Conservation (phyloP, 30 jellyfish, hydroid and myxozoan species). For the Aurelia sp. region DNA sequence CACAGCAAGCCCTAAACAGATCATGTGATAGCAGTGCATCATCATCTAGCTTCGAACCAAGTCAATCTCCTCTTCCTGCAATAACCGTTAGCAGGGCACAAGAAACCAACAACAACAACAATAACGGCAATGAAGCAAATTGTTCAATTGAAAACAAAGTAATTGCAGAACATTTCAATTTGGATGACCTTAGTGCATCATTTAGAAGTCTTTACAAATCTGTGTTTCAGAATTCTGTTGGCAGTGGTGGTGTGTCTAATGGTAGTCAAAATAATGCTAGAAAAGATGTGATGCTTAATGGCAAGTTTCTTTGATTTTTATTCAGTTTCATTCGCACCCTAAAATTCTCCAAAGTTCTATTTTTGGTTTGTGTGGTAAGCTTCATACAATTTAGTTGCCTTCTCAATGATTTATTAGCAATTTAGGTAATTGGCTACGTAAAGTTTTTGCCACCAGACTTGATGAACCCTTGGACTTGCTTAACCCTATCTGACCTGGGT, state of each 20-base stretch:
- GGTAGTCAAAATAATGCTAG: neutral
- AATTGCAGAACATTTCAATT: constrained; percentile 80
- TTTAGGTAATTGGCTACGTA: too few relatives aligned
- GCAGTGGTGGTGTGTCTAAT: constrained; percentile 22
- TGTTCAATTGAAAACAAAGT: constrained; percentile 59
- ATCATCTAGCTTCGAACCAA: constrained; percentile 73
- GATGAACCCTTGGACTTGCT: too few relatives aligned
- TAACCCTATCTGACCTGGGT: too few relatives aligned
- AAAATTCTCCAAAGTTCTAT: too few relatives aligned
- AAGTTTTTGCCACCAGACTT: too few relatives aligned
- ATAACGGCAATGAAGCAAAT: neutral
- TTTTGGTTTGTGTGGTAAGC: neutral
- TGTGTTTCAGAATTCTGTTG: constrained; percentile 77
- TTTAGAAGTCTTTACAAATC: constrained; percentile 89
- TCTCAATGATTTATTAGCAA: too few relatives aligned
- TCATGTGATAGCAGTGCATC: constrained; percentile 78
- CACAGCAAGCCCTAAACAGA: constrained; percentile 48
- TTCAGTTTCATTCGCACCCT: neutral
- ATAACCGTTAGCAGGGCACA: constrained; percentile 62
- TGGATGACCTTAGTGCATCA: constrained; percentile 96
- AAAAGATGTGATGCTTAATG: constrained; percentile 45
- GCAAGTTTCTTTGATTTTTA: constrained; percentile 14
- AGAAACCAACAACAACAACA: constrained; percentile 8
- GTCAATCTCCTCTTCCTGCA: constrained; percentile 86
- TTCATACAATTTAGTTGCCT: neutral